Conservation (phyloP, 2,888 invertebrate genomes). For the Lasioglossum figueresi region DNA sequence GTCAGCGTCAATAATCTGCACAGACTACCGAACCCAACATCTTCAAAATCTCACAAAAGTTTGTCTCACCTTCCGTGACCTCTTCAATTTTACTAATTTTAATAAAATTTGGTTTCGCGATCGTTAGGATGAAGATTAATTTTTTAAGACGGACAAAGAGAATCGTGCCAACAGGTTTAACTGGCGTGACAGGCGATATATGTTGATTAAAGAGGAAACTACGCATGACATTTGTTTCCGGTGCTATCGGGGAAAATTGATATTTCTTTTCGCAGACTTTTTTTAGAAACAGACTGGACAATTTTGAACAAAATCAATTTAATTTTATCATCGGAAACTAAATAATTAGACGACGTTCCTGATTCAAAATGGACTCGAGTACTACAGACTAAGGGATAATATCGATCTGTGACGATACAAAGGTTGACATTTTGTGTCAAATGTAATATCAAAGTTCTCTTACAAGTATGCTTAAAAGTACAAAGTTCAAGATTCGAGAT, state of each 20-base stretch:
- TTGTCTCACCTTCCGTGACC: background rate
- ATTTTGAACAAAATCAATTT: background rate
- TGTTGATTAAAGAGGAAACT: background rate
- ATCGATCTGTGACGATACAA: background rate
- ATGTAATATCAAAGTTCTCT: background rate
- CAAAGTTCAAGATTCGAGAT: background rate
- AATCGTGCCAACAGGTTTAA: background rate
- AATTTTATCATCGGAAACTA: background rate
- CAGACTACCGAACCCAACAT: no score
- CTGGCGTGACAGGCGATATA: background rate
- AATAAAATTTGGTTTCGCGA: background rate
- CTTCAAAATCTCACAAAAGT: background rate
- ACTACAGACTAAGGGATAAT: background rate
- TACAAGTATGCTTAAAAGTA: background rate
- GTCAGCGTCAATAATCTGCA: no score
- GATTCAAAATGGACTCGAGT: background rate
- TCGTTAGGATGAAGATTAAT: background rate
- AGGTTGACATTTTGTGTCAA: background rate
- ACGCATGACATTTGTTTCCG: background rate
- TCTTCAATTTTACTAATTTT: background rate
- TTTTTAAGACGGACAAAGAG: background rate
- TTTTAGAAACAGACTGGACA: background rate
- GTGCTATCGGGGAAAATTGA: background rate
- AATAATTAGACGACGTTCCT: background rate
- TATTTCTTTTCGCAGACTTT: background rate